These are phyloP conservation scores for Mastomys natalensis DNA, from an alignment of 2,113 vertebrate species.

Conservation along the genomic window DNA sequence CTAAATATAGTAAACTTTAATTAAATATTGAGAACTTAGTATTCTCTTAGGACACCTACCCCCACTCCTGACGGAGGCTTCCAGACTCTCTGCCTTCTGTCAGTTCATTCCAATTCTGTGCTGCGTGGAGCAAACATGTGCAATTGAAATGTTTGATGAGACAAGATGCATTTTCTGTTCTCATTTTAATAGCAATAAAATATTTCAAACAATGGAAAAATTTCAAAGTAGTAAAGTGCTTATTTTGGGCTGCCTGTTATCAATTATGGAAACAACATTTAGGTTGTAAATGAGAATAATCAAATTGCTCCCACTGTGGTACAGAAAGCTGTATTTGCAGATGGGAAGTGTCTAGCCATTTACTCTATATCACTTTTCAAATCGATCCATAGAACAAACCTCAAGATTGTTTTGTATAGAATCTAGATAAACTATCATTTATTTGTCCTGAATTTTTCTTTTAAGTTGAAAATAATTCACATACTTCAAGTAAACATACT, in stretches of 20 bases:
- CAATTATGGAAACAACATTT: neutral
- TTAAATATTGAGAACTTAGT: neutral
- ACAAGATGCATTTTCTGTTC: neutral
- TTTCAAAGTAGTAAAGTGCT: constrained; percentile 8
- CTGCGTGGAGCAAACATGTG: neutral
- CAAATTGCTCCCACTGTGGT: constrained; percentile 18
- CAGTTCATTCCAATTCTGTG: neutral
- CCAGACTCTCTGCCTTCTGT: neutral
- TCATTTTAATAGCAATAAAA: constrained; percentile 50
- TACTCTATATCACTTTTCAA: constrained; percentile 62
- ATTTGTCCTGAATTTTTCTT: constrained; percentile 61
- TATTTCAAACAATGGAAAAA: constrained; percentile 25
- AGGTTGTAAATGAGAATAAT: constrained; percentile 46
- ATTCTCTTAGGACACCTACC: neutral
- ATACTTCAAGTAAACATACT: constrained; percentile 71
- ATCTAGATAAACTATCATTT: constrained; percentile 67
- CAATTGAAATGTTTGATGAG: neutral
- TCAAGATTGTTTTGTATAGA: constrained; percentile 60
- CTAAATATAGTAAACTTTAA: constrained; percentile 42
- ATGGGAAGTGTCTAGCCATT: neutral
- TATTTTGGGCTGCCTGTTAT: neutral
- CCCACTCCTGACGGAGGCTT: neutral
- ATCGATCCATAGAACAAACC: constrained; percentile 54
- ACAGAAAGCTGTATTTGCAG: neutral
- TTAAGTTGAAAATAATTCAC: constrained; percentile 70